These are phyloP conservation scores for Burhinus oedicnemus DNA, from an alignment of 2,113 vertebrate genomes.

Conservation along the genomic window DNA sequence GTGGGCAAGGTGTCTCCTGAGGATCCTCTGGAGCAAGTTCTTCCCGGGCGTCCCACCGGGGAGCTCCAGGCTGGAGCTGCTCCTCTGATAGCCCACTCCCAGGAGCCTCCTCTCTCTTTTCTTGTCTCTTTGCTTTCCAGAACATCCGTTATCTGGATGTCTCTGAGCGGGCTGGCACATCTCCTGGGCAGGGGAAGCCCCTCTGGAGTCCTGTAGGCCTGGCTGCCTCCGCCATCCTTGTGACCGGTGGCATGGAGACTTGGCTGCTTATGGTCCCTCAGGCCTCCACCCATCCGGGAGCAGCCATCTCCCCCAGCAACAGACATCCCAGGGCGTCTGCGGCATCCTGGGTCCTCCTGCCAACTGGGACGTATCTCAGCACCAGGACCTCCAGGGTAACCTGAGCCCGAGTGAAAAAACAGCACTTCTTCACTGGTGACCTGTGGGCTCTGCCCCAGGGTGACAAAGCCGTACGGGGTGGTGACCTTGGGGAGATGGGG, in stretches of 20 bases:
- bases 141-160: accelerated
- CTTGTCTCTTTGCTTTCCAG: not conserved
- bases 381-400: not conserved
- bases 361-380: not conserved
- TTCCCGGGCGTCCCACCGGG: not conserved
- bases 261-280: accelerated
- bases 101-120: not conserved
- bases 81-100: not conserved
- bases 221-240: not conserved
- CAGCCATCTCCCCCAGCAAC: not conserved
- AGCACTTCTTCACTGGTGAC: conserved; percentile 78
- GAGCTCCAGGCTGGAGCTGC: not conserved
- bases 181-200: not conserved
- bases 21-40: conserved; percentile 16
- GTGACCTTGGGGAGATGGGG: conserved; percentile 76
- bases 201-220: not conserved
- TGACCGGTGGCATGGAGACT: no score
- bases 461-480: conserved; percentile 75
- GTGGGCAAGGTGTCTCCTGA: conserved; percentile 17
- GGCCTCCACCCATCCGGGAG: accelerated
- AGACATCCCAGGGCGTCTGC: not conserved
- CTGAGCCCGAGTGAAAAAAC: conserved; percentile 52
- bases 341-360: not conserved
- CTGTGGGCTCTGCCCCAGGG: conserved; percentile 79
- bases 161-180: not conserved